These are phyloP conservation scores for Azemiops feae DNA, from an alignment of 2,113 vertebrate genomes.

Conservation along the genomic window DNA sequence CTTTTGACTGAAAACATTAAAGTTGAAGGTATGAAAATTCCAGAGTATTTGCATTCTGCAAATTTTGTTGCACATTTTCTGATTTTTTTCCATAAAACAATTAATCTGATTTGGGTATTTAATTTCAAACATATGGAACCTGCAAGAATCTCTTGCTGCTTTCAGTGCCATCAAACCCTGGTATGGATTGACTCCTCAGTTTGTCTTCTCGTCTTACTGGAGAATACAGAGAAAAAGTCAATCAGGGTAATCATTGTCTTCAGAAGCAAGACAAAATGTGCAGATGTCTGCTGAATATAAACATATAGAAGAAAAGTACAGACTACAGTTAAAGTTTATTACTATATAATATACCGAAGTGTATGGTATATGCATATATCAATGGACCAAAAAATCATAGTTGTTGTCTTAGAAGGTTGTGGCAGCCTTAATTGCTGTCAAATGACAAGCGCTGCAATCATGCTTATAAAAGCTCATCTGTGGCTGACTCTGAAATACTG, in stretches of 20 bases:
- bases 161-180: background rate
- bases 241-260: background rate
- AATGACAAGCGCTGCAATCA: background rate
- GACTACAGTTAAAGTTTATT: background rate
- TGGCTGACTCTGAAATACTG: conserved; percentile 4
- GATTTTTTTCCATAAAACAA: background rate
- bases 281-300: background rate
- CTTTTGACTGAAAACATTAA: background rate
- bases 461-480: conserved; percentile 8
- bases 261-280: background rate
- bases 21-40: background rate
- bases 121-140: background rate
- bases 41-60: background rate
- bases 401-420: background rate
- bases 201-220: background rate
- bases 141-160: background rate
- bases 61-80: background rate
- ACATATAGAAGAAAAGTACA: background rate
- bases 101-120: background rate
- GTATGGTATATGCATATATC: background rate
- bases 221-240: background rate
- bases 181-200: background rate
- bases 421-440: background rate
- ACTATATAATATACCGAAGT: background rate
- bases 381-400: background rate